Conservation (phyloP, 1,140 invertebrate species). For the Thalassaphorura encarpata region DNA sequence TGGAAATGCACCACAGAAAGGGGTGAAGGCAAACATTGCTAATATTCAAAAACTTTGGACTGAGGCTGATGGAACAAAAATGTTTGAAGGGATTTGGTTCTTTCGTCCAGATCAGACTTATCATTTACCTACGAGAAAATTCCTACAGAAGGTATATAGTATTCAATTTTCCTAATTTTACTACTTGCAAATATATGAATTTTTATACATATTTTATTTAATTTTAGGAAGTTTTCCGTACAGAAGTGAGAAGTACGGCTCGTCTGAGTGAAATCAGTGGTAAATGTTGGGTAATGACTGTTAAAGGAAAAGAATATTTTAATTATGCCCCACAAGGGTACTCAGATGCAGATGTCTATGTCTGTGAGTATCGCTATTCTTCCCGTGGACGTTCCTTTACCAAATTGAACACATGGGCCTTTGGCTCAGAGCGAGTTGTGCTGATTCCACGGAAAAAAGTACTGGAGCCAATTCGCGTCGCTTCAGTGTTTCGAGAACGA, state of each 20-base stretch:
- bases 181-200: conserved; percentile 1
- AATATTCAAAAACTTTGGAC: conserved; percentile 80
- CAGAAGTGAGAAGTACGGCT: conserved; percentile 70
- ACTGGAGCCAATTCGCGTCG: conserved; percentile 70
- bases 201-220: conserved; percentile 20
- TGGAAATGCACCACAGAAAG: conserved; percentile 4
- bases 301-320: conserved; percentile 78
- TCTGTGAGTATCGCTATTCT: conserved; percentile 92
- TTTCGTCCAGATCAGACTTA: conserved; percentile 87
- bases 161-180: background rate
- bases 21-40: conserved; percentile 69
- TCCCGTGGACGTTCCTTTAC: conserved; percentile 76
- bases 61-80: conserved; percentile 68
- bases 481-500: conserved; percentile 85
- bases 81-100: conserved; percentile 81
- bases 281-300: conserved; percentile 84
- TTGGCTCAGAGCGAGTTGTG: conserved; percentile 51
- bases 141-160: conserved; percentile 59
- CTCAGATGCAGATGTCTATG: conserved; percentile 88
- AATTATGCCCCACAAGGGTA: conserved; percentile 76
- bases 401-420: conserved; percentile 78
- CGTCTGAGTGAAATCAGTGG: conserved; percentile 81
- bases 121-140: conserved; percentile 88
- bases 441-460: conserved; percentile 59
- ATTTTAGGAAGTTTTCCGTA: conserved; percentile 84